A percentile compares a stretch with the other conserved stretches of the same genome.
Conservation (phyloP, 2,888 invertebrate species). For the Eristalinus sepulchralis region DNA sequence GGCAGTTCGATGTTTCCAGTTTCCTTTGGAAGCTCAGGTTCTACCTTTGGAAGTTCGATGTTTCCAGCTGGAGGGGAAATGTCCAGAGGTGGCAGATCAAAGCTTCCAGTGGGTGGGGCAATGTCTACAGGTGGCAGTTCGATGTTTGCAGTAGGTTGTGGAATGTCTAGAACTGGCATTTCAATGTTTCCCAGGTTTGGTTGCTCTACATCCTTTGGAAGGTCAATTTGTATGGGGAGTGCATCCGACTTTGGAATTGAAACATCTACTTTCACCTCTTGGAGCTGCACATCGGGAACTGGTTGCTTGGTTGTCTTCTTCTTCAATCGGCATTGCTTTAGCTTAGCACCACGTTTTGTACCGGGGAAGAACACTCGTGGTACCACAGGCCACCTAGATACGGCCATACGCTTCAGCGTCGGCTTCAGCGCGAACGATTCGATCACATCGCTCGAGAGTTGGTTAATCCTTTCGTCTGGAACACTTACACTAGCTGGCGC, state of each 20-base stretch:
- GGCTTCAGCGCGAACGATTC: background rate
- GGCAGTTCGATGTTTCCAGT: background rate
- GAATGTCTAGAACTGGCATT: too few species aligned
- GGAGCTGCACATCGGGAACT: background rate
- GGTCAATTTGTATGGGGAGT: too few species aligned
- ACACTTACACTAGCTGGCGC: constrained; percentile 46
- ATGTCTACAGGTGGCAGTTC: background rate
- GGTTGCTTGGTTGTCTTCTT: background rate
- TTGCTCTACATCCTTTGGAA: too few species aligned
- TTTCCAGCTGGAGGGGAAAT: too few species aligned
- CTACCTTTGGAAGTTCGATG: too few species aligned
- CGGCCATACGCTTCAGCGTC: background rate
- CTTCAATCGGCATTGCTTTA: constrained; percentile 20
- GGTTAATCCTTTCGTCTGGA: constrained; percentile 1
- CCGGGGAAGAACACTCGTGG: background rate
- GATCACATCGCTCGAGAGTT: background rate
- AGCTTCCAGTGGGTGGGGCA: background rate
- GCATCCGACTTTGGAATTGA: background rate
- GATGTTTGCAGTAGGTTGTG: too few species aligned
- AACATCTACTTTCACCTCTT: background rate
- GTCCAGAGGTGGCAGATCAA: background rate
- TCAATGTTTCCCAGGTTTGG: background rate
- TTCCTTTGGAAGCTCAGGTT: too few species aligned
- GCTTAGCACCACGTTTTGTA: background rate
- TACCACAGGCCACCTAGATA: background rate